Evolutionary conservation across 2,888 invertebrate genomes (phyloP), one percentile per base, ranked within the genome.

Genomic region (Euplexia lucipara): DNA sequence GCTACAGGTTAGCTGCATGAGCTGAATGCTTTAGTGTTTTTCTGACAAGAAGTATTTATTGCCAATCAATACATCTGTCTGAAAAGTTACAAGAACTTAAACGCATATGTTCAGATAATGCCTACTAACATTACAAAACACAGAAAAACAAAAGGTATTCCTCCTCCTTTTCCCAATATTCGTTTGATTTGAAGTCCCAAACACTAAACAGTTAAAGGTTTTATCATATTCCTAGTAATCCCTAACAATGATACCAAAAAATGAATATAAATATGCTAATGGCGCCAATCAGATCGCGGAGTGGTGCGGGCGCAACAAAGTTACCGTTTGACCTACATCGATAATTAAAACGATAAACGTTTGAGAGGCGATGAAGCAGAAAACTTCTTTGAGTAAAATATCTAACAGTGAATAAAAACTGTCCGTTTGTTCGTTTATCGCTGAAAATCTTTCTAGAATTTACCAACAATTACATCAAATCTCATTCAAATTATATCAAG

Each of bases 291-390:
- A 59, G 63, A 63, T 41, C 60, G 48, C 12, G 18, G 12, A 39
- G 42, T 62, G 35, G 58, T 32, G 47, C 60, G 37, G 45, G 44
- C 59, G 57, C 54, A 61, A 16, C 32, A 51, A 57, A 56, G 45
- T 42, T 64, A 74, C 74, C 74, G 74, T 74, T 61, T 60, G 60
- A 26, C 59, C 52, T 32, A 68, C 51, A 47, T 69, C 20, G 32
- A 3, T 67, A 56, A 72, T 54, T 53, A 35, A 58, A 22, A 70
- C 63, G 42, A 16, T 58, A 32, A 53, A 37, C 58, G 58, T 45
- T 54, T 49, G 0, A 30, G 26, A 53, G 3, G 52, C 53, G 32
- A 20, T 58, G 35, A 44, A 54, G 53, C 56, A 18, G 1, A 9
- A 42, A 47, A 41, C 52, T 62, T 41, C 8, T 58, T 70, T 48